These are phyloP conservation scores for Platichthys stellatus DNA, from an alignment of 2,113 vertebrate genomes.

Conservation along the genomic window DNA sequence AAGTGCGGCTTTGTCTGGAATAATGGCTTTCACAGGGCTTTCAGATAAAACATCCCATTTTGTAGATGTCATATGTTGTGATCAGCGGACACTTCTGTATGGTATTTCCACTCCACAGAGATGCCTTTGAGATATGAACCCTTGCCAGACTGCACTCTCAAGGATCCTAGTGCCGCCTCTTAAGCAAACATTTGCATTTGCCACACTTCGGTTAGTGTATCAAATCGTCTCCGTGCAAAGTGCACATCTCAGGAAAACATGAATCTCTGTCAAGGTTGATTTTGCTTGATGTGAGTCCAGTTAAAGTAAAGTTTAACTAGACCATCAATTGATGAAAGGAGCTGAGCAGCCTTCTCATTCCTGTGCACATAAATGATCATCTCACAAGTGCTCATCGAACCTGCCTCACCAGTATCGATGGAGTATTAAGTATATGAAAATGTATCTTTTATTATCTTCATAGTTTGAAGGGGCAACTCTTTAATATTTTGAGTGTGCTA, in stretches of 20 bases:
- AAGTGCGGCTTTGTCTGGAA: constrained; percentile 48
- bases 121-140: constrained; percentile 61
- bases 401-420: constrained; percentile 21
- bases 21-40: constrained; percentile 47
- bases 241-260: constrained; percentile 39
- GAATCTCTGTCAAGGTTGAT: constrained; percentile 49
- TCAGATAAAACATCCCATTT: constrained; percentile 66
- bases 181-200: constrained; percentile 64
- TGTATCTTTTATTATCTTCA: constrained; percentile 30
- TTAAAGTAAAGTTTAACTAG: constrained; percentile 53
- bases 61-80: constrained; percentile 60
- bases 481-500: background rate
- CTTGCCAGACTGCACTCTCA: constrained; percentile 30
- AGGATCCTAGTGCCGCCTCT: constrained; percentile 29
- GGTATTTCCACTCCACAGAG: constrained; percentile 38
- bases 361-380: constrained; percentile 31
- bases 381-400: constrained; percentile 49
- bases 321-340: constrained; percentile 36
- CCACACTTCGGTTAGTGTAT: constrained; percentile 43
- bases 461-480: constrained; percentile 12
- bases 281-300: constrained; percentile 64
- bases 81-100: constrained; percentile 40
- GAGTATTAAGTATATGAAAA: constrained; percentile 43
- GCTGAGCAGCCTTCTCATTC: constrained; percentile 30
- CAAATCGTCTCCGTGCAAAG: constrained; percentile 56